phyloP scores from a whole-genome alignment of 2,113 vertebrate genomes.

The Tetrao urogallus region DNA sequence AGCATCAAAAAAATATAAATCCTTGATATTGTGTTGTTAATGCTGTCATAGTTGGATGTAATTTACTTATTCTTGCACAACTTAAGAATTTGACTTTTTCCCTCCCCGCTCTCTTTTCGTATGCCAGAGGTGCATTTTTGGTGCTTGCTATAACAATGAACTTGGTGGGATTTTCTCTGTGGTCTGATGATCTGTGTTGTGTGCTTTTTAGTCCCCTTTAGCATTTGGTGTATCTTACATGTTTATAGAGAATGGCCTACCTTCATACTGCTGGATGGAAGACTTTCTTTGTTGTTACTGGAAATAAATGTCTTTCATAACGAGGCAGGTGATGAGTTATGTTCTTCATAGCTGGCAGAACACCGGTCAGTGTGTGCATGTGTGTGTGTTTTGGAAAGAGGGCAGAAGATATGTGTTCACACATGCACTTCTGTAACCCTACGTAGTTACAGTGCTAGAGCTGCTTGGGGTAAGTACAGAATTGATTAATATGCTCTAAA shows the following conservation, averaged over 20 bases:
- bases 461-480: not conserved
- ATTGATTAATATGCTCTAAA: not conserved
- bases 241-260: not conserved
- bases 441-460: not conserved
- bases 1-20: not conserved
- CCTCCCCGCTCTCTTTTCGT: not conserved
- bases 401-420: not conserved
- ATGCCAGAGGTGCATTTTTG: not conserved
- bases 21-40: rapidly evolving
- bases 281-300: not conserved
- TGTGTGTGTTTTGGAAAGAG: not conserved
- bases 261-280: not conserved
- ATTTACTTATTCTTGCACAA: not conserved
- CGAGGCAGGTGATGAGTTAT: not conserved
- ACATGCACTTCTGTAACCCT: not conserved
- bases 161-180: not conserved
- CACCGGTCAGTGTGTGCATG: not conserved
- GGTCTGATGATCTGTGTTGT: not conserved
- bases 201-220: not conserved
- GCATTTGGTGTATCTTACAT: not conserved
- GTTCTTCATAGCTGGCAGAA: not conserved
- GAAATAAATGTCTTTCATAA: not conserved
- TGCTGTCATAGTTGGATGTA: not conserved
- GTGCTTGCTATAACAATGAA: not conserved
- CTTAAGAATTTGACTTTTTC: not conserved